phyloP scores from a whole-genome alignment of 2,113 vertebrate genomes.

The Podarcis cretensis region DNA sequence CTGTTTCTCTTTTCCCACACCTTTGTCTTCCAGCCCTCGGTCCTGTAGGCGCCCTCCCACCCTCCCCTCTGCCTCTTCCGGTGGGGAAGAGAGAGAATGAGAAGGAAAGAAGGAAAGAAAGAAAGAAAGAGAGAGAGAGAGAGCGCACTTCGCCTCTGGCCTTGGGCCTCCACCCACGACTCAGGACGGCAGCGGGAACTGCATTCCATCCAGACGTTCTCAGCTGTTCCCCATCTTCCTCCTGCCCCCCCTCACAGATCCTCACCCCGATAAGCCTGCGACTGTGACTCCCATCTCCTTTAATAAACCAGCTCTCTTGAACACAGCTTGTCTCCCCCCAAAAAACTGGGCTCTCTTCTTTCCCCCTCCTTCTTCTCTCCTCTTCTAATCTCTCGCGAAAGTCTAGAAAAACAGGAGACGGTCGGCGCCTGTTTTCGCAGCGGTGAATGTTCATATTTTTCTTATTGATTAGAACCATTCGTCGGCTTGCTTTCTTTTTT shows the following conservation, averaged over 20 bases:
- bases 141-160: not conserved
- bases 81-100: conserved; percentile 5
- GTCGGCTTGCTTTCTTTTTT: too few relatives aligned
- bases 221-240: conserved; percentile 51
- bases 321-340: rapidly evolving
- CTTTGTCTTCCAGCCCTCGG: conserved; percentile 11
- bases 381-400: not conserved
- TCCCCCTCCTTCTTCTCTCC: too few relatives aligned
- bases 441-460: not conserved
- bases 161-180: not conserved
- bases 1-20: conserved; percentile 62
- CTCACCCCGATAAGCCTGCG: conserved; percentile 11
- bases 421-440: too few relatives aligned
- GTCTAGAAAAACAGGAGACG: not conserved
- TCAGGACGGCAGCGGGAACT: conserved; percentile 43
- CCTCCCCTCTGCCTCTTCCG: not conserved
- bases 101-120: too few relatives aligned
- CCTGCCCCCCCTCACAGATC: conserved; percentile 55
- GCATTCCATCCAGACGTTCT: conserved; percentile 37
- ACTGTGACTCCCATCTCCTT: not conserved
- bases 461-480: too few relatives aligned
- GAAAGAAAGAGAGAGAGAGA: not conserved
- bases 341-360: not conserved
- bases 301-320: conserved; percentile 25
- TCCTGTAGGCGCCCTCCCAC: not conserved